Evolutionary conservation across 2,888 invertebrate species (phyloP).

Genomic region (Homarus gammarus): DNA sequence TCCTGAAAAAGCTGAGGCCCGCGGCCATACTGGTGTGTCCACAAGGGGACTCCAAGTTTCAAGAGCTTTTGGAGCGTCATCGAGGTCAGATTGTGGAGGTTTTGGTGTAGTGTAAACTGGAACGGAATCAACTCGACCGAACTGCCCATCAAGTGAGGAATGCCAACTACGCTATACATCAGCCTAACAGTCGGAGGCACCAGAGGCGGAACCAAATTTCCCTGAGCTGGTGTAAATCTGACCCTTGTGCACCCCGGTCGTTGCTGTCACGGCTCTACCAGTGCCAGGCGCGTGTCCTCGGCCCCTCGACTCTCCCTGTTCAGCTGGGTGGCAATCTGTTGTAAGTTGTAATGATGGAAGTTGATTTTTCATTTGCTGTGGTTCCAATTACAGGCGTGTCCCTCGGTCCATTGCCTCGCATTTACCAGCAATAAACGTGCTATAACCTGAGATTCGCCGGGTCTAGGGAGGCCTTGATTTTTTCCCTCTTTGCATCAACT

Average conservation of each 20-base stretch:
- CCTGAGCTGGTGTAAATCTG: constrained; percentile 10
- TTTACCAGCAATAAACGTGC: constrained; percentile 71
- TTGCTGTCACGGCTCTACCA: constrained; percentile 21
- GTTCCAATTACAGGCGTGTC: constrained; percentile 74
- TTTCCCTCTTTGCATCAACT: constrained; percentile 58
- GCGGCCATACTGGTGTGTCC: constrained; percentile 6
- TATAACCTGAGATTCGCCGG: constrained; percentile 65
- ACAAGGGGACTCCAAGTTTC: constrained; percentile 46
- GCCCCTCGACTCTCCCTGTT: constrained; percentile 34
- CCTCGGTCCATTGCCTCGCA: constrained; percentile 72
- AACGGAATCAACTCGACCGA: constrained; percentile 63
- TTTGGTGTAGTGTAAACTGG: constrained; percentile 63
- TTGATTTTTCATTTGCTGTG: constrained; percentile 74
- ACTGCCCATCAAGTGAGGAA: constrained; percentile 73
- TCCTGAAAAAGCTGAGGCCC: constrained; percentile 8
- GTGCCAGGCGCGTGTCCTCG: neutral
- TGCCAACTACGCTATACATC: constrained; percentile 73
- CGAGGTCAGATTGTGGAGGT: constrained; percentile 47
- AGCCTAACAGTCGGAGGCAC: constrained; percentile 65
- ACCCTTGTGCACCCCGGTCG: neutral
- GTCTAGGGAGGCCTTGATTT: constrained; percentile 53
- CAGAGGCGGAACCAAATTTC: constrained; percentile 34
- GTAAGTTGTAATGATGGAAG: constrained; percentile 75
- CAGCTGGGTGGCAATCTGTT: constrained; percentile 68
- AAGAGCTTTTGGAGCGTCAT: constrained; percentile 47